Evolutionary conservation across 2,888 invertebrate genomes (phyloP).

Genomic region (Aphodius granarius): DNA sequence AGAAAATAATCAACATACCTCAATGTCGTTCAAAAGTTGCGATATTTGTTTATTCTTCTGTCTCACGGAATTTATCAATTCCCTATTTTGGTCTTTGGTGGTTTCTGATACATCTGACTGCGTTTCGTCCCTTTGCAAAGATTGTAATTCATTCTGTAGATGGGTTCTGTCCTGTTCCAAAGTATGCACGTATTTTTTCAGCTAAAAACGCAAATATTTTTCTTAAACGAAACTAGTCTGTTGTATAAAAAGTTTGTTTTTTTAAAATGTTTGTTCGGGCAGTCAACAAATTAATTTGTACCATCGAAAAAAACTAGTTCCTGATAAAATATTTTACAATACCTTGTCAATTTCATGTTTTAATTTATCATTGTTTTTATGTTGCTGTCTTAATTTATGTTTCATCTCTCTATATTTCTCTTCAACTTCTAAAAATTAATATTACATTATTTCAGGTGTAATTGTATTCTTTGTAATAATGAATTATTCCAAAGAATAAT

Average conservation of each 20-base stretch:
- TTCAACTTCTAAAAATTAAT: conserved; percentile 47
- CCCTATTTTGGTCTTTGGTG: conserved; percentile 57
- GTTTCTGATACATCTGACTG: conserved; percentile 58
- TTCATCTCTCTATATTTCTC: conserved; percentile 52
- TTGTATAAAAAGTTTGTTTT: no score
- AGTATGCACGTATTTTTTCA: conserved; percentile 46
- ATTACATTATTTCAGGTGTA: not conserved
- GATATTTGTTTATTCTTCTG: conserved; percentile 79
- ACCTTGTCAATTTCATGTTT: conserved; percentile 52
- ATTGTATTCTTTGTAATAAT: not conserved
- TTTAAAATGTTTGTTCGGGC: no score
- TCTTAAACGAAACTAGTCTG: no score
- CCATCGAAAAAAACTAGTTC: no score
- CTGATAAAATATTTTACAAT: conserved; percentile 16
- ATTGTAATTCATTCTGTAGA: conserved; percentile 53
- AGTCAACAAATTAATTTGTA: no score
- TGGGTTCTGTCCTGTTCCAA: conserved; percentile 54
- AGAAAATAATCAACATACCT: conserved; percentile 58
- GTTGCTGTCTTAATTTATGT: conserved; percentile 51
- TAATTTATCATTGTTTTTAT: conserved; percentile 48
- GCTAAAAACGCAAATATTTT: conserved; percentile 40
- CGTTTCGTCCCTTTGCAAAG: conserved; percentile 49
- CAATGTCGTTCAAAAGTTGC: conserved; percentile 72
- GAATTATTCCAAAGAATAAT: not conserved
- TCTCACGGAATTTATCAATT: conserved; percentile 60